A percentile compares a stretch with the other conserved stretches of the same genome.
phyloP scores from a whole-genome alignment of 2,797 vertebrate species.

The Notoglanidium macrostoma region DNA sequence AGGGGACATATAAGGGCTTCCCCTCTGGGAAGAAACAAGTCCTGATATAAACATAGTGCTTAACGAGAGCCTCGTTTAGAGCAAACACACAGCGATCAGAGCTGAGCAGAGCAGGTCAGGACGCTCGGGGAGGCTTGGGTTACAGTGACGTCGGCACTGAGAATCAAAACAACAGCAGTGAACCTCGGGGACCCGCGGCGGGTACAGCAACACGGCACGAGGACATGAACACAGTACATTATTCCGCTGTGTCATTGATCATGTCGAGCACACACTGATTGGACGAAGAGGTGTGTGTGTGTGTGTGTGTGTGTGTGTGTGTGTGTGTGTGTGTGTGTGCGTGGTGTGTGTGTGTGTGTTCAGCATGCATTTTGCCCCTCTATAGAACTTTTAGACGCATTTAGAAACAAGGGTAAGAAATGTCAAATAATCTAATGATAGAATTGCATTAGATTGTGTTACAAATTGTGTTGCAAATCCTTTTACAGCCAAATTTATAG shows the following conservation, averaged over 20 bases:
- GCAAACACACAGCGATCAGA: constrained; percentile 33
- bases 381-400: background rate
- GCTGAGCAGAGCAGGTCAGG: constrained; percentile 25
- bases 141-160: constrained; percentile 55
- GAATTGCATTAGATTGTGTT: background rate
- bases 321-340: background rate
- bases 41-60: background rate
- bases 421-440: background rate
- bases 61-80: constrained; percentile 44
- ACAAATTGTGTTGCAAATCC: background rate
- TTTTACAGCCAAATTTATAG: background rate
- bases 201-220: constrained; percentile 5
- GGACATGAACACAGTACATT: constrained; percentile 6
- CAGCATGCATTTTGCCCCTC: background rate
- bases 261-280: background rate
- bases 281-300: background rate
- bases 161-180: constrained; percentile 58
- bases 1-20: background rate
- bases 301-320: background rate
- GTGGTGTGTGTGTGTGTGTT: background rate
- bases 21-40: background rate
- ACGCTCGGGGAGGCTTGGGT: constrained; percentile 61
- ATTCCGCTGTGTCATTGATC: constrained; percentile 4
- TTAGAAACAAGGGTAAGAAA: background rate
- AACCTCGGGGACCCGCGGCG: constrained; percentile 38